Base-by-base conservation (phyloP, 2,888 invertebrate species). In the Tetragonula carbonaria region DNA sequence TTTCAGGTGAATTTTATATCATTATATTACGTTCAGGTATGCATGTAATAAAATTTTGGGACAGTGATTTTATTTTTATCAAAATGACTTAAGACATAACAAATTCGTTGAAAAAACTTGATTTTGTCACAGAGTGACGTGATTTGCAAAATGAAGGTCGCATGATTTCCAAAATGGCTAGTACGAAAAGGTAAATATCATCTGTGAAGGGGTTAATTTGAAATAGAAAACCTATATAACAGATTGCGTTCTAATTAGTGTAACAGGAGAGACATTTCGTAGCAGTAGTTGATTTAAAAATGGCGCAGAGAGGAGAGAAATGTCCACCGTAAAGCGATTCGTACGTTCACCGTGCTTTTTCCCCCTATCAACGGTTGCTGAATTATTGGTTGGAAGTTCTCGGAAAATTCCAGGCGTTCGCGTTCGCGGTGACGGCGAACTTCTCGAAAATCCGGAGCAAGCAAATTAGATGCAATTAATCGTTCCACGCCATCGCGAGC, bases 401-500 rank as follows among this genome's bases (percentile, higher is more conserved):
- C 77, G 57, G 73, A 84, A 74, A 70, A 66, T 80, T 67, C 33
- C 71, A 79, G 74, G 45, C 77, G 70, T 77, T 84, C 73, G 59
- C 53, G 70, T 11, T 21, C 59, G 28, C 67, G 66, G 74, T 55
- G 83, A 53, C 67, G 66, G 74, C 59, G 83, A 53, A 70, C 63
- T 77, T 79, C 78, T 86, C 76, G 76, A 85, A 85, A 76, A 86
- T 85, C 81, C 81, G n/a, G 65, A 18, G 33, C 74, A 68, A 77
- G 66, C 72, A 75, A 73, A 85, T 85, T 86, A 85, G 80, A 57
- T 80, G 86, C 66, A 67, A 83, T 86, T 83, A 86, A 86, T 86
- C 71, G 70, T n/a, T 21, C 50, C 77, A 16, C 67, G 66, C 55
- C 62, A 23, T 38, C 67, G 76, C 23, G 55, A 45, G 45, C 8